Evolutionary conservation across 2,888 invertebrate species (phyloP), one percentile per base, ranked within the genome.

Genomic region (Apamea anceps): DNA sequence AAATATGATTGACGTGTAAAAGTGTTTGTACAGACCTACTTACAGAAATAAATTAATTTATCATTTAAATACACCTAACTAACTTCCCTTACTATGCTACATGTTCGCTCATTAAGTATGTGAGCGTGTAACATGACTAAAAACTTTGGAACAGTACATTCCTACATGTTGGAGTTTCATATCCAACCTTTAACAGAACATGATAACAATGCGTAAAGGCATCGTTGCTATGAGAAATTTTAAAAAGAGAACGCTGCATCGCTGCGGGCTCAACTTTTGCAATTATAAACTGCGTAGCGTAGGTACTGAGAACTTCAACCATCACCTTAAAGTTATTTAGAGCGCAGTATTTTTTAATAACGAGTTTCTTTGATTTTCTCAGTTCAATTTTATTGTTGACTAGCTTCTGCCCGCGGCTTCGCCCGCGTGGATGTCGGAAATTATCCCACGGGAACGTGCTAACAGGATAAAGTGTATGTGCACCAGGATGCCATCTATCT

Each of bases 241-340:
- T 75, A 73, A 84, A 85, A 80, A 80, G 79, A 70, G 74, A 86
- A 68, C 80, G 81, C 77, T 77, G 71, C 86, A 70, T 72, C 71
- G 77, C 73, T 66, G 80, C 74, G 63, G 28, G 76, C 77, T 62
- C 70, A 89, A 89, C 90, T 89, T 89, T 89, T 90, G 84, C 81
- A 89, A 89, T 89, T 89, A 89, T 82, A 84, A 85, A 84, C 84
- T 87, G 89, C 75, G 86, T 85, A 78, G 68, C 70, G 74, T 71
- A 77, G 57, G 57, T 79, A 80, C 89, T 70, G 71, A 65, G 62
- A 85, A 88, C 87, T 88, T 85, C n/a, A 73, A 67, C 51, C 81
- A 75, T 81, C 85, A 71, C 78, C 72, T 70, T 15, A 75, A 89
- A 89, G 72, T 87, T 85, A 84, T 82, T 83, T 75, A 85, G 77